phyloP scores from a whole-genome alignment of 2,797 vertebrate species.

The Sylvia borin region DNA sequence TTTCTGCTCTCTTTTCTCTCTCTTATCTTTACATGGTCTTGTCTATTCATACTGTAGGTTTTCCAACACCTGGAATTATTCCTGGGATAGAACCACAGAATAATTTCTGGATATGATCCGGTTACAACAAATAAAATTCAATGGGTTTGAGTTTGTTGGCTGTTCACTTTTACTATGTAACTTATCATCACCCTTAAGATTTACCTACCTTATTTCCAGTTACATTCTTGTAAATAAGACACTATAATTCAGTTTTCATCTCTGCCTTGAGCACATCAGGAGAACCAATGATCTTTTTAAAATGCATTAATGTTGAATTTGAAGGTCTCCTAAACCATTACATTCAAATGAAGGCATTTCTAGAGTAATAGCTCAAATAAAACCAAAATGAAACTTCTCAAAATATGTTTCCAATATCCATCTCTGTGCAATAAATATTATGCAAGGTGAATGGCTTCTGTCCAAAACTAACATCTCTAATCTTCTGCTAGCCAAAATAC shows the following conservation, averaged over 20 bases:
- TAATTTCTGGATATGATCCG: background rate
- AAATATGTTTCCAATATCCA: conserved; percentile 59
- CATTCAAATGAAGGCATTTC: conserved; percentile 52
- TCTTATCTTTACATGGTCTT: background rate
- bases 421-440: conserved; percentile 41
- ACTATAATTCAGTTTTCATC: background rate
- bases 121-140: conserved; percentile 18
- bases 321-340: conserved; percentile 16
- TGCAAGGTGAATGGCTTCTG: conserved; percentile 61
- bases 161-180: conserved; percentile 20
- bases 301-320: background rate
- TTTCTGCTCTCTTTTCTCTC: background rate
- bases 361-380: conserved; percentile 38
- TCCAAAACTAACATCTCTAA: conserved; percentile 58
- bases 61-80: conserved; percentile 25
- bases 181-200: conserved; percentile 29
- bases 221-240: background rate
- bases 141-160: background rate
- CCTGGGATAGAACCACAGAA: conserved; percentile 8
- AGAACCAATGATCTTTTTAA: background rate
- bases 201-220: conserved; percentile 4
- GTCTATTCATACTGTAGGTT: background rate
- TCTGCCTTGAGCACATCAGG: background rate
- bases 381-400: conserved; percentile 23
- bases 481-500: conserved; percentile 56